phyloP scores from a whole-genome alignment of 2,888 invertebrate species.

The Melitaea athalia region DNA sequence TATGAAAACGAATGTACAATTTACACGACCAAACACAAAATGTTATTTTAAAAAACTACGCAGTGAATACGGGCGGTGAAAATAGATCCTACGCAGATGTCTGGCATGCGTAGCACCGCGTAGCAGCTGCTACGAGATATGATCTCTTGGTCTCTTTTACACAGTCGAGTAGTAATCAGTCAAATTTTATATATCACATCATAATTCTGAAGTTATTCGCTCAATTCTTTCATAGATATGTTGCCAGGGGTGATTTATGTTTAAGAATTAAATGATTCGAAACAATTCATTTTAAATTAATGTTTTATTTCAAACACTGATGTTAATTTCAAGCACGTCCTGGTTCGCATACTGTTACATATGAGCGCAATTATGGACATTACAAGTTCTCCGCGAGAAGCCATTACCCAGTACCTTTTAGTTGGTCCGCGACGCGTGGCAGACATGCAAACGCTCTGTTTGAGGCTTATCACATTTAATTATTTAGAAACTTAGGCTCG shows the following conservation, averaged over 20 bases:
- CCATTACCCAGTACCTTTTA: not conserved
- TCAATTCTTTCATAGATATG: too few relatives aligned
- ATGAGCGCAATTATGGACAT: not conserved
- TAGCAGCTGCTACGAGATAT: too few relatives aligned
- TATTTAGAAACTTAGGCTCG: constrained; percentile 6
- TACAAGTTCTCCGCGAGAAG: not conserved
- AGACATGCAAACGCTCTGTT: not conserved
- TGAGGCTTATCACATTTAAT: constrained; percentile 1
- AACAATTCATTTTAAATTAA: not conserved
- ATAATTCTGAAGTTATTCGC: too few relatives aligned
- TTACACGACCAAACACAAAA: too few relatives aligned
- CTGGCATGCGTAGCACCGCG: not conserved
- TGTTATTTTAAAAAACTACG: too few relatives aligned
- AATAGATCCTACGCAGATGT: not conserved
- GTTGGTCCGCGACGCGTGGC: not conserved
- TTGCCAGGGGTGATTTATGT: too few relatives aligned
- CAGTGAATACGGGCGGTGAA: not conserved
- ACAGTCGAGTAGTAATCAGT: too few relatives aligned
- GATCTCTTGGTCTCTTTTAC: too few relatives aligned
- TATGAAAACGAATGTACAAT: not conserved
- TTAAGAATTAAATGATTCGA: too few relatives aligned
- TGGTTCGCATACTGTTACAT: not conserved
- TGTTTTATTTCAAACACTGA: not conserved
- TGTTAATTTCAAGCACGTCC: not conserved
- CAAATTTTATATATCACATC: too few relatives aligned